phyloP scores from a whole-genome alignment of 2,888 invertebrate species.

The Drosophila ezoana region DNA sequence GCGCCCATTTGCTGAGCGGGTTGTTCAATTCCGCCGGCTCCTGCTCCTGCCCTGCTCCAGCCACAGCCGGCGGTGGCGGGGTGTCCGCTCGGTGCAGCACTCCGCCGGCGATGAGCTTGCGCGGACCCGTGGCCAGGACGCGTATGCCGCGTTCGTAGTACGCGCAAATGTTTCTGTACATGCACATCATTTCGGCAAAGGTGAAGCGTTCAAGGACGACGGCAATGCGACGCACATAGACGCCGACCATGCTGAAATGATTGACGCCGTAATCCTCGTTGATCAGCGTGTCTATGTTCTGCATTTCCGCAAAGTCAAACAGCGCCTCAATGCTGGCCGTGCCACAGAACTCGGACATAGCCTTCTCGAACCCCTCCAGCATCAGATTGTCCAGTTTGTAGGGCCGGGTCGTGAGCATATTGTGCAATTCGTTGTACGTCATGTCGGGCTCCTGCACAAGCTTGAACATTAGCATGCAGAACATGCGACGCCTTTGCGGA shows the following conservation, averaged over 20 bases:
- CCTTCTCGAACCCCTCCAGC: slow-evolving; percentile 86
- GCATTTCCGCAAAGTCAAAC: slow-evolving; percentile 88
- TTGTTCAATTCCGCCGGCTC: slow-evolving; percentile 55
- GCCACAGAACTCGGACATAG: slow-evolving; percentile 85
- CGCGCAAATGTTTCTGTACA: slow-evolving; percentile 89
- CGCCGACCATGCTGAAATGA: slow-evolving; percentile 87
- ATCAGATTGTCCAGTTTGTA: slow-evolving; percentile 81
- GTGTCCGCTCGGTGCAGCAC: slow-evolving; percentile 55
- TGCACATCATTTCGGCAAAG: slow-evolving; percentile 92
- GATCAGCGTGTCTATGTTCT: slow-evolving; percentile 87
- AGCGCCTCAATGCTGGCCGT: slow-evolving; percentile 87
- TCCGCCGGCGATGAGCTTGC: slow-evolving; percentile 62
- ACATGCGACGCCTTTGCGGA: slow-evolving; percentile 89
- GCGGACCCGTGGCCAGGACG: slow-evolving; percentile 71
- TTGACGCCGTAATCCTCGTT: slow-evolving; percentile 85
- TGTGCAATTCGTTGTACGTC: slow-evolving; percentile 89
- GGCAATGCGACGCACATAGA: slow-evolving; percentile 92
- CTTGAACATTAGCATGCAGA: slow-evolving; percentile 92
- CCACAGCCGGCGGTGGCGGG: slow-evolving; percentile 19
- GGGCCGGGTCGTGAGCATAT: slow-evolving; percentile 86
- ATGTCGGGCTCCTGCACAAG: slow-evolving; percentile 92
- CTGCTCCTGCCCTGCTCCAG: neutral
- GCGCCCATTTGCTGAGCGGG: slow-evolving; percentile 91
- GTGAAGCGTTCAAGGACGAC: slow-evolving; percentile 93
- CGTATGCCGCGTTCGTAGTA: slow-evolving; percentile 87